Conservation (phyloP, 2,797 vertebrate species). For the Paratrypauchen microcephalus region DNA sequence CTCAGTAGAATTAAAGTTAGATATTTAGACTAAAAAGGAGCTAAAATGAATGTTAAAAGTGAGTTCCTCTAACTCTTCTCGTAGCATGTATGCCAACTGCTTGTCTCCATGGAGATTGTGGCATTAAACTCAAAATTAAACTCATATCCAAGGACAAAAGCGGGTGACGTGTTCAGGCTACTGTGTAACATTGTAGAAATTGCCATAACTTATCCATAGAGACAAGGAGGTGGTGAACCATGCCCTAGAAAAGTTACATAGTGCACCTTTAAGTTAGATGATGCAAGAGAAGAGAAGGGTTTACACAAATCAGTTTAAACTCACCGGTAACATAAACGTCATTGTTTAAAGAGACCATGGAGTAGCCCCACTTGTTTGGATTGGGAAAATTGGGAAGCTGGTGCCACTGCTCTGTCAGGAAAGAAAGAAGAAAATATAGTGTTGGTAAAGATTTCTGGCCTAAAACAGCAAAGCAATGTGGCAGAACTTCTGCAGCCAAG, state of each 20-base stretch:
- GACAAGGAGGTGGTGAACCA: too few species aligned
- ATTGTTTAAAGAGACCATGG: slow-evolving; percentile 89
- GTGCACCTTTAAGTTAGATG: too few species aligned
- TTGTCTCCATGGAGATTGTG: too few species aligned
- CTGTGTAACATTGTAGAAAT: too few species aligned
- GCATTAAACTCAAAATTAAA: too few species aligned
- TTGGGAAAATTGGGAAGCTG: slow-evolving; percentile 93
- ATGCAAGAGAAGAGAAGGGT: not conserved
- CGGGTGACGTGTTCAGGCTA: too few species aligned
- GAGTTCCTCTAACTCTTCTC: too few species aligned
- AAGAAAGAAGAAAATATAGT: slow-evolving; percentile 1
- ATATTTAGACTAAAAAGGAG: not conserved
- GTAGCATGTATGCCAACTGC: too few species aligned
- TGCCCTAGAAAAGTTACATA: too few species aligned
- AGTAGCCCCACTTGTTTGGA: slow-evolving; percentile 97
- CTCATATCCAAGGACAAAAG: too few species aligned
- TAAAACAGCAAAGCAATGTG: slow-evolving; percentile 21
- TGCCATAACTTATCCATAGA: too few species aligned
- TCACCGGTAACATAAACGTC: slow-evolving; percentile 93
- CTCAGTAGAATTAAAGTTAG: not conserved
- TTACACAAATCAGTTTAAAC: slow-evolving; percentile 29
- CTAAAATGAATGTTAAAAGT: too few species aligned
- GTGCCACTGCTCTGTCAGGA: slow-evolving; percentile 84
- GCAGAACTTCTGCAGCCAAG: slow-evolving; percentile 8
- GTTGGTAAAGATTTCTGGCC: slow-evolving; percentile 4